A percentile compares a stretch with the other conserved stretches of the same genome.
Evolutionary conservation across 2,888 invertebrate genomes (phyloP).

Genomic region (Acrobasis repandana): DNA sequence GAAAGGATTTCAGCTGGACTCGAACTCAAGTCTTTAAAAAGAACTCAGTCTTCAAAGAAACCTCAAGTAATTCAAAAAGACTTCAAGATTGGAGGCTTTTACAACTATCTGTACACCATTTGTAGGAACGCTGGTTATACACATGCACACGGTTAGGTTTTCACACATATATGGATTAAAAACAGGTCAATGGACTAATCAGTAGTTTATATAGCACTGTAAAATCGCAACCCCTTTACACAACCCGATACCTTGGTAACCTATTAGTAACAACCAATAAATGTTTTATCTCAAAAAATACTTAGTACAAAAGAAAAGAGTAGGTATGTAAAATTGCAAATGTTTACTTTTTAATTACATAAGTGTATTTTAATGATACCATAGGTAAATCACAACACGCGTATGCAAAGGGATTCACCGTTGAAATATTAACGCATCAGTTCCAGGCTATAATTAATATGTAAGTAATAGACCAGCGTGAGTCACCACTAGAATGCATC

Average conservation of each 20-base stretch:
- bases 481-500: conserved; percentile 8
- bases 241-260: too few relatives aligned
- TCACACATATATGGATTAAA: neutral
- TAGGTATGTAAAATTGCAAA: neutral
- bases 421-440: conserved; percentile 16
- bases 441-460: conserved; percentile 6
- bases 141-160: conserved; percentile 34
- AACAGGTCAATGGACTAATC: too few relatives aligned
- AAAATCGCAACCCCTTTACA: too few relatives aligned
- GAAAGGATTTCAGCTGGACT: too few relatives aligned
- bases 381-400: neutral
- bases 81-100: too few relatives aligned
- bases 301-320: neutral
- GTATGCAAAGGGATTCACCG: neutral
- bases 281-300: too few relatives aligned
- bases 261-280: too few relatives aligned
- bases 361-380: neutral
- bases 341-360: neutral
- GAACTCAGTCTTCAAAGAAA: too few relatives aligned
- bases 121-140: conserved; percentile 34
- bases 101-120: conserved; percentile 32
- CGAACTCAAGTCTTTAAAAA: too few relatives aligned
- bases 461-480: conserved; percentile 2
- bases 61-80: too few relatives aligned
- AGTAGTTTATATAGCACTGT: too few relatives aligned